Conservation (phyloP, 2,113 vertebrate species). For the Xenotilapia longispinis region DNA sequence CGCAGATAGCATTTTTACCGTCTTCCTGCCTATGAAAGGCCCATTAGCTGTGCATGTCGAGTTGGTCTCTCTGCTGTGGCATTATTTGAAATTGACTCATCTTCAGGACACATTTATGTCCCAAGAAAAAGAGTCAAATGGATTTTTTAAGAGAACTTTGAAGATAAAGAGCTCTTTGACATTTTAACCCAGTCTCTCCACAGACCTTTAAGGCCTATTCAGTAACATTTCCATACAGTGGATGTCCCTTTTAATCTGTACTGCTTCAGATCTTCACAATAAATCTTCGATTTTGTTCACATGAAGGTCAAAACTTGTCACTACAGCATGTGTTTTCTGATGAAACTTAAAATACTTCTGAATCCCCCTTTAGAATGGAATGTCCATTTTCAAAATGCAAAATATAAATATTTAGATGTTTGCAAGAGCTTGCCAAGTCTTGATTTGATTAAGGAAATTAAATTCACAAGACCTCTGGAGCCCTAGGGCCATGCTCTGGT, state of each 20-base stretch:
- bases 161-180: background rate
- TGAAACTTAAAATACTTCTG: background rate
- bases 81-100: conserved; percentile 13
- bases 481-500: background rate
- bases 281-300: background rate
- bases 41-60: conserved; percentile 22
- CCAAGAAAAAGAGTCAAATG: background rate
- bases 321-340: background rate
- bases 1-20: background rate
- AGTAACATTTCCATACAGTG: background rate
- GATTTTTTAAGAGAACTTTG: conserved; percentile 10
- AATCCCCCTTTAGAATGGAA: background rate
- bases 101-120: conserved; percentile 7
- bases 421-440: background rate
- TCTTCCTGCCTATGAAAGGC: conserved; percentile 32
- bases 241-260: background rate
- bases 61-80: background rate
- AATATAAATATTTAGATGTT: conserved; percentile 22
- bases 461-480: conserved; percentile 14
- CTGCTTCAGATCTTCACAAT: conserved; percentile 5
- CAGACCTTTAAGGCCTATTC: background rate
- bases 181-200: background rate
- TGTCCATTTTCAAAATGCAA: background rate
- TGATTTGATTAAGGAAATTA: conserved; percentile 23
- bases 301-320: background rate